These are phyloP conservation scores for Neelides folsomi DNA, from an alignment of 2,888 invertebrate species.

Conservation along the genomic window DNA sequence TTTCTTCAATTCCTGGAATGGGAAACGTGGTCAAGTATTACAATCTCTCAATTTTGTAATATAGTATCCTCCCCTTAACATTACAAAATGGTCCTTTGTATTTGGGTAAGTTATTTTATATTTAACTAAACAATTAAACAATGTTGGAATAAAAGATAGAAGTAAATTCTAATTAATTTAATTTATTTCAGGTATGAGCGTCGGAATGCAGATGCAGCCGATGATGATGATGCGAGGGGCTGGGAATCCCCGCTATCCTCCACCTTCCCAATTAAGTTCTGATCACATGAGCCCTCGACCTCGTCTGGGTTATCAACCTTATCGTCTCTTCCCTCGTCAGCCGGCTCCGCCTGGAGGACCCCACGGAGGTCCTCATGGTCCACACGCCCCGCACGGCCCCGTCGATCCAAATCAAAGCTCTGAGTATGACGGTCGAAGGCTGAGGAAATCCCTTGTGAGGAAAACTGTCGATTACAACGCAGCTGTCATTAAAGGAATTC, in stretches of 20 bases:
- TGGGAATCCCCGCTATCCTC: conserved; percentile 13
- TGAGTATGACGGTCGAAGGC: conserved; percentile 89
- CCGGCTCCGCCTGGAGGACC: conserved; percentile 25
- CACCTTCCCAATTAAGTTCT: conserved; percentile 9
- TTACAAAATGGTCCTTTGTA: too few species aligned
- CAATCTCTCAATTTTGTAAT: too few species aligned
- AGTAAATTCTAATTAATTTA: too few species aligned
- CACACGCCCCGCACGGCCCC: conserved; percentile 7
- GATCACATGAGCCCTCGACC: conserved; percentile 16
- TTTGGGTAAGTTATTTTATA: too few species aligned
- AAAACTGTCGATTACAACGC: conserved; percentile 98
- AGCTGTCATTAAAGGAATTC: conserved; percentile 77
- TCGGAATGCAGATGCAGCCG: not conserved
- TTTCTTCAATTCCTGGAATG: too few species aligned
- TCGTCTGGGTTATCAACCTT: conserved; percentile 39
- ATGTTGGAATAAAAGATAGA: too few species aligned
- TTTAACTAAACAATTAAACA: too few species aligned
- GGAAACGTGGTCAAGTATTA: too few species aligned
- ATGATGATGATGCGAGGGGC: not conserved
- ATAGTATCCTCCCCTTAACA: too few species aligned
- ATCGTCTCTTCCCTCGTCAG: conserved; percentile 40
- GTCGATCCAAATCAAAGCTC: conserved; percentile 15
- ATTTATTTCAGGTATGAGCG: too few species aligned
- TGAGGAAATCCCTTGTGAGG: conserved; percentile 89
- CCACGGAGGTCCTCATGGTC: conserved; percentile 7